These are phyloP conservation scores for Hippolais icterina DNA, from an alignment of 2,113 vertebrate genomes.

Conservation along the genomic window DNA sequence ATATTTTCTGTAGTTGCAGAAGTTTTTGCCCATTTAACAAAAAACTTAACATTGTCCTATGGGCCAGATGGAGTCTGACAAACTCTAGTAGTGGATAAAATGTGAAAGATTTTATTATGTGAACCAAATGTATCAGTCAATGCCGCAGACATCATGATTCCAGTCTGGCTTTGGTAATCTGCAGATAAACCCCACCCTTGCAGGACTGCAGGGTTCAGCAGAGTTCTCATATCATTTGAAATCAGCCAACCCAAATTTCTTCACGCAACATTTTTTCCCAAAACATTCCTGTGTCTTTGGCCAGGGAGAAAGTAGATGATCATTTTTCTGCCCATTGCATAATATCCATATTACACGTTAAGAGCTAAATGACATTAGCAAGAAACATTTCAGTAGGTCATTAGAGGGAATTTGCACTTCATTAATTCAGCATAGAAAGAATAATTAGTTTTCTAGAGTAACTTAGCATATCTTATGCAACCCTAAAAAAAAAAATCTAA, in stretches of 20 bases:
- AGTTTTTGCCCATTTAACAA: neutral
- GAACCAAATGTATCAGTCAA: neutral
- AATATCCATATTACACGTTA: neutral
- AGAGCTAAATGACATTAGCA: neutral
- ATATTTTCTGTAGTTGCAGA: neutral
- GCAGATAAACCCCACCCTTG: neutral
- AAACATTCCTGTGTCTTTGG: neutral
- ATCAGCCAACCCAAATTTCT: neutral
- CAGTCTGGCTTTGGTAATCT: neutral
- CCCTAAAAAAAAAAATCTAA: neutral
- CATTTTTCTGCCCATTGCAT: neutral
- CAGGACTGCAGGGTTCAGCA: neutral
- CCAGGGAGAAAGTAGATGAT: neutral
- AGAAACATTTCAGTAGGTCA: neutral
- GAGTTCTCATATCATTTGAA: neutral
- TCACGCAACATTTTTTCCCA: neutral
- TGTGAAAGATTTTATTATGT: neutral
- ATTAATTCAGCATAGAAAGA: conserved; percentile 11
- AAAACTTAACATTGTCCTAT: neutral
- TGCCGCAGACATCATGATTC: neutral
- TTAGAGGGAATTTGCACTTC: neutral
- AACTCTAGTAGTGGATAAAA: neutral
- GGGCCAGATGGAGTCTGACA: neutral
- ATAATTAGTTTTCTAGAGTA: neutral
- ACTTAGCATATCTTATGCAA: neutral